Evolutionary conservation across 2,888 invertebrate species (phyloP).

Genomic region (Hypomecis atomaria): DNA sequence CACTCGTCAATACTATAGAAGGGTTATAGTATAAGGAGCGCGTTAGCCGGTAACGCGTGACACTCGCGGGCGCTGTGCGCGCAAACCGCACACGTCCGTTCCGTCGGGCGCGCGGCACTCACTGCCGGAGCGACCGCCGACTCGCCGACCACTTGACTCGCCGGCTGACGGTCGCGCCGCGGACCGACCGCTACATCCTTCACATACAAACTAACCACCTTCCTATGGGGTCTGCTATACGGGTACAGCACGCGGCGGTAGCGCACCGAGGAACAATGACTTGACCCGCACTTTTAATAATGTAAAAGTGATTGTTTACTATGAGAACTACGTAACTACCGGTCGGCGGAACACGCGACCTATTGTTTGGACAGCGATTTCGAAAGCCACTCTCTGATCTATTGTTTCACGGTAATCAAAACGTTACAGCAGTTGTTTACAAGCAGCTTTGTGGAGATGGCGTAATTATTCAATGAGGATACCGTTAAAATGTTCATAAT

Average conservation of each 20-base stretch:
- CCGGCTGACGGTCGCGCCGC: slow-evolving; percentile 39
- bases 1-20: slow-evolving; percentile 81
- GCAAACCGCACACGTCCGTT: slow-evolving; percentile 63
- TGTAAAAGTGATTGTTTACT: slow-evolving; percentile 73
- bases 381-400: slow-evolving; percentile 62
- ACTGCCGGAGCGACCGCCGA: slow-evolving; percentile 49
- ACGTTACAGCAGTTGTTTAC: slow-evolving; percentile 58
- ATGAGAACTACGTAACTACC: slow-evolving; percentile 64
- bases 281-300: slow-evolving; percentile 65
- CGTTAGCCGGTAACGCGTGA: slow-evolving; percentile 67
- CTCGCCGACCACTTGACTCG: slow-evolving; percentile 32
- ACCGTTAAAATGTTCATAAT: slow-evolving; percentile 15
- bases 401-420: slow-evolving; percentile 69
- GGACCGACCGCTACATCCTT: slow-evolving; percentile 10
- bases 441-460: slow-evolving; percentile 38
- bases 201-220: slow-evolving; percentile 4
- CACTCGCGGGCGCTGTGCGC: slow-evolving; percentile 66
- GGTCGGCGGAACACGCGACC: slow-evolving; percentile 52
- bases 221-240: neutral
- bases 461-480: slow-evolving; percentile 33
- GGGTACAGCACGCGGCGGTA: slow-evolving; percentile 30
- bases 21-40: slow-evolving; percentile 81
- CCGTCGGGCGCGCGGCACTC: slow-evolving; percentile 68
- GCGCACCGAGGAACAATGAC: slow-evolving; percentile 57
- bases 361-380: slow-evolving; percentile 63